Conservation (phyloP, 2,113 vertebrate genomes). For the Trichechus manatus region DNA sequence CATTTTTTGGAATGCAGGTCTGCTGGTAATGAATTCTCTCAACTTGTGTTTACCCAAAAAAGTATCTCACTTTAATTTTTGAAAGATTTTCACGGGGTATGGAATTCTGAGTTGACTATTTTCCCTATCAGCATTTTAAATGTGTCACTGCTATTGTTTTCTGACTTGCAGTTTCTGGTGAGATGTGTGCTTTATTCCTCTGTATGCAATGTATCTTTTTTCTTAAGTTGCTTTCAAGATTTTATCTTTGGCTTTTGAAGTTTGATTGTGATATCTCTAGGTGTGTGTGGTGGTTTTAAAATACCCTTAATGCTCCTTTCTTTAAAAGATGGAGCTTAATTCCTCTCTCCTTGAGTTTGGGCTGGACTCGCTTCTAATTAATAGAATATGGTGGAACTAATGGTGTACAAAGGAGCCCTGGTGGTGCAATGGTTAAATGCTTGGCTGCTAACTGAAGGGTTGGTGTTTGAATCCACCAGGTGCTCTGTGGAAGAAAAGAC, state of each 20-base stretch:
- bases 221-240: neutral
- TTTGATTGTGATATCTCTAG: neutral
- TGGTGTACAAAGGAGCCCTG: no score
- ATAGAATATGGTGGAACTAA: neutral
- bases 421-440: no score
- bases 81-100: neutral
- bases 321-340: conserved; percentile 37
- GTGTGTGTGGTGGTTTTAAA: neutral
- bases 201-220: neutral
- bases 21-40: neutral
- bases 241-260: neutral
- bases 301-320: neutral
- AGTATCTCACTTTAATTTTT: neutral
- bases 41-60: neutral
- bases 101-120: conserved; percentile 25
- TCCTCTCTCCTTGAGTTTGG: neutral
- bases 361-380: neutral
- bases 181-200: neutral
- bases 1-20: conserved; percentile 10
- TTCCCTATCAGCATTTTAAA: neutral
- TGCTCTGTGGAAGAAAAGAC: no score
- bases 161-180: neutral
- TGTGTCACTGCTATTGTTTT: neutral
- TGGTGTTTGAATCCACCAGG: no score
- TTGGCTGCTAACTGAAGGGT: no score